These are phyloP conservation scores for Apamea sordens DNA, from an alignment of 2,888 invertebrate genomes.

Conservation along the genomic window DNA sequence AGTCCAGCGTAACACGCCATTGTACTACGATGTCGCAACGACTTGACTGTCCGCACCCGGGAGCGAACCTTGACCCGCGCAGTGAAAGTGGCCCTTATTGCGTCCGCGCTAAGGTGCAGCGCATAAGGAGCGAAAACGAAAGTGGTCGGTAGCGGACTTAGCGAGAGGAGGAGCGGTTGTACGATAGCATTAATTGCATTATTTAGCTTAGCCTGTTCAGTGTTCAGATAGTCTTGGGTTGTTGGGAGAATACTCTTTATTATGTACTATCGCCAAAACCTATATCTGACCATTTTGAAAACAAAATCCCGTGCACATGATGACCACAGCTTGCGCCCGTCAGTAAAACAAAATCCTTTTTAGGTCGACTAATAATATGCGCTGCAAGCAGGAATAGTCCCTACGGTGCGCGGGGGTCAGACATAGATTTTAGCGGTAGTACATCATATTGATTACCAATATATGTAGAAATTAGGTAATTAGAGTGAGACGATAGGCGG, in stretches of 20 bases:
- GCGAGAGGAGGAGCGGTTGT: constrained; percentile 29
- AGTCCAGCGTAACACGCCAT: constrained; percentile 23
- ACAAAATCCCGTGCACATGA: no score
- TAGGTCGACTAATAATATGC: no score
- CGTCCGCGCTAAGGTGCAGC: constrained; percentile 38
- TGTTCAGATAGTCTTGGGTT: not conserved
- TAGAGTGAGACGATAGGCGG: not conserved
- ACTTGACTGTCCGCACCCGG: constrained; percentile 49
- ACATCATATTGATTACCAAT: not conserved
- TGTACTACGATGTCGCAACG: constrained; percentile 43
- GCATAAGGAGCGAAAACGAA: constrained; percentile 59
- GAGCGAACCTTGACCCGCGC: constrained; percentile 63
- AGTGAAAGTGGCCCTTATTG: constrained; percentile 69
- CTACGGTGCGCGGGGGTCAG: no score
- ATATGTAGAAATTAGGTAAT: not conserved
- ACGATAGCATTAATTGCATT: no score
- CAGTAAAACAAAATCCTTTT: no score
- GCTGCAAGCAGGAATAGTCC: no score
- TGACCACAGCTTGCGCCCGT: no score
- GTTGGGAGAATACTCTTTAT: not conserved
- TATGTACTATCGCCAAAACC: no score
- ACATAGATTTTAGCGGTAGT: no score
- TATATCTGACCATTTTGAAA: no score
- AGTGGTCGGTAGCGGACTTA: constrained; percentile 43
- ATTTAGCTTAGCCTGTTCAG: not conserved